These are phyloP conservation scores for Rhingia rostrata DNA, from an alignment of 2,888 invertebrate genomes.

Conservation along the genomic window DNA sequence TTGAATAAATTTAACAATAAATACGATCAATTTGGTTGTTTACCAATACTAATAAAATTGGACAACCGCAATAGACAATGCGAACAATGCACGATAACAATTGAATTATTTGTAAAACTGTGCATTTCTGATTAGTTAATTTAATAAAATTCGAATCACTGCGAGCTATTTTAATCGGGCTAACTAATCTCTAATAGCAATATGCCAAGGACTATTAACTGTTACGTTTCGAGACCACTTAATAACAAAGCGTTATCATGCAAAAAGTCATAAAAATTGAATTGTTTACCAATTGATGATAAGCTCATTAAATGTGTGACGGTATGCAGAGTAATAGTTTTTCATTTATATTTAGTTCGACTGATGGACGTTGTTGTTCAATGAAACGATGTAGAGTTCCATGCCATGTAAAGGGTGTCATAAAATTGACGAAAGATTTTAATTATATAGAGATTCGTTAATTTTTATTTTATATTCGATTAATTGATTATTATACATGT, in stretches of 20 bases:
- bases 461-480: too few species aligned
- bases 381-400: too few species aligned
- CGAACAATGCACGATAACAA: neutral
- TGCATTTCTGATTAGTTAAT: neutral
- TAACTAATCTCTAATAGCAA: slow-evolving; percentile 1
- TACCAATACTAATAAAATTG: too few species aligned
- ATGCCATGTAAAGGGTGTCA: too few species aligned
- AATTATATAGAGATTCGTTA: too few species aligned
- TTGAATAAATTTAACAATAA: too few species aligned
- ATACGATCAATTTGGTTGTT: too few species aligned
- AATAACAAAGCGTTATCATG: slow-evolving; percentile 6
- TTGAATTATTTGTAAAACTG: neutral
- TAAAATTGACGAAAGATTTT: too few species aligned
- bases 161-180: slow-evolving; percentile 1
- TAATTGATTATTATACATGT: too few species aligned
- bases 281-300: slow-evolving; percentile 12
- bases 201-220: slow-evolving; percentile 18
- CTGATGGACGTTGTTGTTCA: neutral
- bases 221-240: slow-evolving; percentile 7
- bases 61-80: too few species aligned
- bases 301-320: slow-evolving; percentile 29
- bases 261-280: slow-evolving; percentile 11
- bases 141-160: slow-evolving; percentile 5
- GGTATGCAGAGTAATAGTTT: slow-evolving; percentile 4
- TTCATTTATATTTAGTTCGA: neutral